A percentile compares a stretch with the other conserved stretches of the same genome.
These are phyloP conservation scores for Drosophila incognita DNA, from an alignment of 2,888 invertebrate genomes.

Conservation along the genomic window DNA sequence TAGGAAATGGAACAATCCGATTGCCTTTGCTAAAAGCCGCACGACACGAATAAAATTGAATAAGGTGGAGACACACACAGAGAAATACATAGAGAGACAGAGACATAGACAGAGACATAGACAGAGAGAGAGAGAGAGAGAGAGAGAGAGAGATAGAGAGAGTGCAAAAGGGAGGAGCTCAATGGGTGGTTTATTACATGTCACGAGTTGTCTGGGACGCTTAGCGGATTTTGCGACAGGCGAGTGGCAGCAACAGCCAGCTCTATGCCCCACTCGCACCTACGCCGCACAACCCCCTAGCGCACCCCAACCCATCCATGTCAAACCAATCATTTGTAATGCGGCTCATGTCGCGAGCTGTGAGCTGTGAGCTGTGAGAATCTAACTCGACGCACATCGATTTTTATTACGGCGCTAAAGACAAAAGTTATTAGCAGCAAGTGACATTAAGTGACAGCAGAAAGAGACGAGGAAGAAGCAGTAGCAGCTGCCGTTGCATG, in stretches of 20 bases:
- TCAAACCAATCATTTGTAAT: conserved; percentile 69
- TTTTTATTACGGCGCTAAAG: conserved; percentile 60
- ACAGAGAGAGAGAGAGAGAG: not conserved
- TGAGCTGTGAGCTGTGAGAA: conserved; percentile 30
- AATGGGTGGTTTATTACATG: conserved; percentile 51
- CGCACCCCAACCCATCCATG: conserved; percentile 14
- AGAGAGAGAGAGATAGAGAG: not conserved
- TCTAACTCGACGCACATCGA: conserved; percentile 56
- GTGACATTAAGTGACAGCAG: conserved; percentile 63
- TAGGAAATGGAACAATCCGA: conserved; percentile 2
- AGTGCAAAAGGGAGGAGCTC: not conserved
- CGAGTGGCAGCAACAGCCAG: conserved; percentile 47
- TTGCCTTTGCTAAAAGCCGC: conserved; percentile 7
- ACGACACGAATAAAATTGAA: conserved; percentile 22
- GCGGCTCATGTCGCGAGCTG: conserved; percentile 51
- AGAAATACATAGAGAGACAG: not conserved
- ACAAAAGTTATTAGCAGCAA: conserved; percentile 72
- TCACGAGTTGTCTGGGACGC: conserved; percentile 60
- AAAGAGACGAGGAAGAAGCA: not conserved
- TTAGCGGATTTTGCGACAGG: conserved; percentile 67
- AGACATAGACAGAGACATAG: not conserved
- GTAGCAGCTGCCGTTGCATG: conserved; percentile 11
- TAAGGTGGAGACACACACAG: conserved; percentile 5
- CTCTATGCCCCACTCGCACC: not conserved
- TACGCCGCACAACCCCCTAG: not conserved